A percentile compares a stretch with the other conserved stretches of the same genome.
Conservation (phyloP, 2,113 vertebrate species). For the Argyrosomus japonicus region DNA sequence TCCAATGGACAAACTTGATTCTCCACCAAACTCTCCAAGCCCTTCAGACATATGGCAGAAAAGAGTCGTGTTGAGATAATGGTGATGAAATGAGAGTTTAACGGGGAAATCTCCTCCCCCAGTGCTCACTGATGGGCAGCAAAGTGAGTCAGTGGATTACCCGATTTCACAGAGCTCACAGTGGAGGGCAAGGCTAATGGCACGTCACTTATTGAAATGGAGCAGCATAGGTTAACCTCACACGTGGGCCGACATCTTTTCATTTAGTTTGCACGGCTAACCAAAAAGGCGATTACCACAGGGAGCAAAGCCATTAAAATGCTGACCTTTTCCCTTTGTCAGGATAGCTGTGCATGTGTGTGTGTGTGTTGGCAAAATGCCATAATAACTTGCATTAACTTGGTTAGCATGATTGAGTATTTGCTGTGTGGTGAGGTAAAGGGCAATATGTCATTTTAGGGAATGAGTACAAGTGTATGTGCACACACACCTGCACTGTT, state of each 20-base stretch:
- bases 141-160: slow-evolving; percentile 65
- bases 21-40: slow-evolving; percentile 5
- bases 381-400: slow-evolving; percentile 67
- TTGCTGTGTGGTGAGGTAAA: slow-evolving; percentile 68
- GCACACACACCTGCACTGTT: background rate
- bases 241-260: slow-evolving; percentile 71
- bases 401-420: slow-evolving; percentile 69
- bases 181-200: slow-evolving; percentile 69
- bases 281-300: slow-evolving; percentile 78
- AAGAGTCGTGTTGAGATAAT: slow-evolving; percentile 58
- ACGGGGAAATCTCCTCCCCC: slow-evolving; percentile 50
- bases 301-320: slow-evolving; percentile 78
- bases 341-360: slow-evolving; percentile 21
- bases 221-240: slow-evolving; percentile 74
- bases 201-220: slow-evolving; percentile 75
- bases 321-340: slow-evolving; percentile 79
- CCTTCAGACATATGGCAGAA: slow-evolving; percentile 58
- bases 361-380: slow-evolving; percentile 40
- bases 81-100: slow-evolving; percentile 63
- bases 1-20: slow-evolving; percentile 17
- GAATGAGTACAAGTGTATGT: slow-evolving; percentile 48
- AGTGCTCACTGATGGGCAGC: slow-evolving; percentile 53
- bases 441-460: slow-evolving; percentile 72
- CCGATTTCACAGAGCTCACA: slow-evolving; percentile 56
- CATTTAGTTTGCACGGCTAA: slow-evolving; percentile 76